These are phyloP conservation scores for Frieseomelitta varia DNA, from an alignment of 1,140 invertebrate species.

Conservation along the genomic window DNA sequence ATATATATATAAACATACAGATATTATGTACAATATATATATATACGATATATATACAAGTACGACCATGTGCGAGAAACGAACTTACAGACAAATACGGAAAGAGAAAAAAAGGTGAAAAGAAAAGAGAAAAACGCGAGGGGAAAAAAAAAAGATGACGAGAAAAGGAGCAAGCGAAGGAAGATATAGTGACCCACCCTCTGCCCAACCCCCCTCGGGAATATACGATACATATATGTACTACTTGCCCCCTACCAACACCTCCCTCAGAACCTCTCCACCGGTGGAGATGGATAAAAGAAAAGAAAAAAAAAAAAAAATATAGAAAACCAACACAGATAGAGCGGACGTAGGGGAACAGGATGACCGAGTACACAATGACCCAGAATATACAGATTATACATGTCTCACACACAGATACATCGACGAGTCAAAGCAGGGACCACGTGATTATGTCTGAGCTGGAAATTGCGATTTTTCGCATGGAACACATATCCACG, in stretches of 20 bases:
- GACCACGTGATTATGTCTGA: conserved; percentile 83
- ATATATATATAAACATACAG: conserved; percentile 11
- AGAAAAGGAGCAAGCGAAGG: conserved; percentile 36
- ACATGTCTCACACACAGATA: conserved; percentile 74
- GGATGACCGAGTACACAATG: conserved; percentile 56
- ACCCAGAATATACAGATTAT: conserved; percentile 58
- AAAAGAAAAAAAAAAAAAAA: no score
- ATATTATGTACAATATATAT: conserved; percentile 19
- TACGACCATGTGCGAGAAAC: conserved; percentile 38
- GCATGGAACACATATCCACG: conserved; percentile 80
- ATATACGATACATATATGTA: conserved; percentile 13
- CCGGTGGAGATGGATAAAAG: conserved; percentile 1
- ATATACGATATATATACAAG: conserved; percentile 33
- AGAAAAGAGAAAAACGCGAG: background rate
- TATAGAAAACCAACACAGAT: conserved; percentile 12
- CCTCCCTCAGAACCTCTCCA: background rate
- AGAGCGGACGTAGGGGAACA: conserved; percentile 43
- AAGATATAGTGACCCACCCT: conserved; percentile 45
- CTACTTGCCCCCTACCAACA: background rate
- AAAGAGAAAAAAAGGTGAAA: conserved; percentile 7
- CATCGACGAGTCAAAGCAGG: conserved; percentile 82
- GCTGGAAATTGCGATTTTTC: conserved; percentile 81
- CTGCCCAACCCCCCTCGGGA: background rate
- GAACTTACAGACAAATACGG: background rate
- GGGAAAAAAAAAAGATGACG: background rate